A percentile compares a stretch with the other conserved stretches of the same genome.
These are phyloP conservation scores for Beaufortia kweichowensis DNA, from an alignment of 2,113 vertebrate genomes.

Conservation along the genomic window DNA sequence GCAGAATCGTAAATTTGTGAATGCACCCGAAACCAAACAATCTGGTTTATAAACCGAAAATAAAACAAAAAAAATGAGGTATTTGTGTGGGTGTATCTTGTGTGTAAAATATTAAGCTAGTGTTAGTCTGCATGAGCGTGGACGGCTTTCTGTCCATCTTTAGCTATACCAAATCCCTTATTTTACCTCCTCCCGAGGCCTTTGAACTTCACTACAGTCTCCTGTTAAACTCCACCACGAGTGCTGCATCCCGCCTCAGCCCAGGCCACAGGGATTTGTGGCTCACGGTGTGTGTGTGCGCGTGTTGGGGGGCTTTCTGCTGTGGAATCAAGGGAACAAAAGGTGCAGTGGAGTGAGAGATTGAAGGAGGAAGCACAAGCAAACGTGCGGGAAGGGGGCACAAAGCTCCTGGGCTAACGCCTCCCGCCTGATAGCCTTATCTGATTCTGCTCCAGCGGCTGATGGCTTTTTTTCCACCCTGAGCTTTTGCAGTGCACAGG, in stretches of 20 bases:
- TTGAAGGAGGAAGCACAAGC: constrained; percentile 81
- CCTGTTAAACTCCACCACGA: constrained; percentile 26
- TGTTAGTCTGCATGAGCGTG: background rate
- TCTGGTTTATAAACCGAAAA: too few relatives aligned
- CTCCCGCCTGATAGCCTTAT: constrained; percentile 84
- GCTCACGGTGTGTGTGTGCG: constrained; percentile 25
- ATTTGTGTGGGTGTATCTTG: background rate
- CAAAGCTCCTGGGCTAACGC: constrained; percentile 84
- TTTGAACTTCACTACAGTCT: constrained; percentile 22
- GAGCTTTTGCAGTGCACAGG: constrained; percentile 76
- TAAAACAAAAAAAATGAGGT: background rate
- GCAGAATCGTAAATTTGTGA: too few relatives aligned
- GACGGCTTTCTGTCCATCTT: background rate
- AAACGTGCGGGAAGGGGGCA: constrained; percentile 79
- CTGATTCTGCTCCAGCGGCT: constrained; percentile 82
- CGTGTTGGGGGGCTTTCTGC: constrained; percentile 65
- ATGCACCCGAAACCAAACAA: too few relatives aligned
- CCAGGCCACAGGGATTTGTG: constrained; percentile 29
- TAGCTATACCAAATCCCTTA: background rate
- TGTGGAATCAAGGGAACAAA: constrained; percentile 89
- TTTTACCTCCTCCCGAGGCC: constrained; percentile 25
- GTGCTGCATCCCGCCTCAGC: constrained; percentile 23
- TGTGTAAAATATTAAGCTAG: background rate
- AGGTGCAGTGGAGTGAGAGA: constrained; percentile 95
- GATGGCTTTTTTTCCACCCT: constrained; percentile 65